Percentiles rank a stretch among this genome's conserved stretches.
Conservation (phyloP, 1,140 invertebrate genomes). For the Leptestheria dahalacensis region DNA sequence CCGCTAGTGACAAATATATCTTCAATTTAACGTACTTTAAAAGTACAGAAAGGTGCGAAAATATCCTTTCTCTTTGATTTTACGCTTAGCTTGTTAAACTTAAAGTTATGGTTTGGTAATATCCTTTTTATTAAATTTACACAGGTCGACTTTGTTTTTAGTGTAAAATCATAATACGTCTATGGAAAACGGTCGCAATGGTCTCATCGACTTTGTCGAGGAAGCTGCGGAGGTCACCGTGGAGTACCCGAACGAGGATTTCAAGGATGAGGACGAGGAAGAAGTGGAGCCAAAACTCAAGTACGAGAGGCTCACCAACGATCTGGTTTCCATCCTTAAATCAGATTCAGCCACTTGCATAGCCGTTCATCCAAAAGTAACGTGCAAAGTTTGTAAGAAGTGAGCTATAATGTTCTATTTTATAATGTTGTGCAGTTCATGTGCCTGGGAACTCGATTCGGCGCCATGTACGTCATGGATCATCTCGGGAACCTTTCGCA, state of each 20-base stretch:
- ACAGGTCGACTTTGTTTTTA: too few species aligned
- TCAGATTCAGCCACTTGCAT: slow-evolving; percentile 82
- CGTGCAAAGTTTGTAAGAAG: too few species aligned
- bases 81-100: too few species aligned
- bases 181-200: background rate
- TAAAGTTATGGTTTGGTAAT: too few species aligned
- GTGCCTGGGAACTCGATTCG: slow-evolving; percentile 80
- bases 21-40: too few species aligned
- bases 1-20: too few species aligned
- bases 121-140: too few species aligned
- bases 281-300: slow-evolving; percentile 85
- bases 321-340: slow-evolving; percentile 65
- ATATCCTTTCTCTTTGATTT: too few species aligned
- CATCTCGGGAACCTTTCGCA: slow-evolving; percentile 75
- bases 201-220: background rate
- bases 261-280: slow-evolving; percentile 23
- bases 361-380: slow-evolving; percentile 77
- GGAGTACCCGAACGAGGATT: slow-evolving; percentile 17
- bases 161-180: too few species aligned
- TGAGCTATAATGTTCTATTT: too few species aligned
- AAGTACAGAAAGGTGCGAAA: too few species aligned
- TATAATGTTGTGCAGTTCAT: slow-evolving; percentile 47
- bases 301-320: slow-evolving; percentile 75
- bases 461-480: slow-evolving; percentile 75
- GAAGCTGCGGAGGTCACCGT: slow-evolving; percentile 1